Percentiles rank a stretch among this genome's conserved stretches.
Evolutionary conservation across 2,113 vertebrate species (phyloP).

Genomic region (Pluvianellus socialis): DNA sequence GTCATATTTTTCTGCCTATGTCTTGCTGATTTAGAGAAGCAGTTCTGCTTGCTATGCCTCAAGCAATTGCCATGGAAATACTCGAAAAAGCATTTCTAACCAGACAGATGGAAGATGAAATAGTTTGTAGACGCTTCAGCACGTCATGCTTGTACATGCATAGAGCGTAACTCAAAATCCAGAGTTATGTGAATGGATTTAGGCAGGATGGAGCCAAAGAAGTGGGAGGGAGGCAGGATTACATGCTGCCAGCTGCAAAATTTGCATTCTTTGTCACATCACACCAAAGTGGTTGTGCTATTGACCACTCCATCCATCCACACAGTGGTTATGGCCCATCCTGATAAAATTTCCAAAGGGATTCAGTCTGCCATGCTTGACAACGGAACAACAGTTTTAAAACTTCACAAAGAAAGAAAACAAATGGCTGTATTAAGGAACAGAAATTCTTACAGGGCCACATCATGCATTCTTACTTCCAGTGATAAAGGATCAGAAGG

Average conservation of each 20-base stretch:
- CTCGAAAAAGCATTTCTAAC: neutral
- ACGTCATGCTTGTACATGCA: constrained; percentile 25
- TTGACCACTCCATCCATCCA: neutral
- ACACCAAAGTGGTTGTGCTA: neutral
- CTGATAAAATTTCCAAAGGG: constrained; percentile 8
- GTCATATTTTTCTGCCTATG: neutral
- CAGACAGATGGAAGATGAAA: neutral
- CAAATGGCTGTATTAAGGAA: constrained; percentile 34
- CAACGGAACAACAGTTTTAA: constrained; percentile 11
- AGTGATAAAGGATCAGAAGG: constrained; percentile 26
- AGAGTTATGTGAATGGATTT: constrained; percentile 32
- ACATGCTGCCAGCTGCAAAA: constrained; percentile 33
- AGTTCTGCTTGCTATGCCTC: neutral
- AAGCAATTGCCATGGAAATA: neutral
- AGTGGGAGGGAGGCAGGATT: constrained; percentile 13
- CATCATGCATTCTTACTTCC: constrained; percentile 42
- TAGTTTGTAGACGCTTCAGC: neutral
- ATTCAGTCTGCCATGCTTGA: constrained; percentile 1
- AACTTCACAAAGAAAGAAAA: constrained; percentile 27
- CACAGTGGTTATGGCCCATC: neutral
- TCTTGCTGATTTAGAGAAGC: neutral
- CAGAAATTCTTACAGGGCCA: constrained; percentile 28
- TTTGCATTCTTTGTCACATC: constrained; percentile 25
- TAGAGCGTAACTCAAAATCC: constrained; percentile 6
- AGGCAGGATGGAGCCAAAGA: neutral